Evolutionary conservation across 1,140 invertebrate genomes (phyloP).

Genomic region (Ephestia elutella): DNA sequence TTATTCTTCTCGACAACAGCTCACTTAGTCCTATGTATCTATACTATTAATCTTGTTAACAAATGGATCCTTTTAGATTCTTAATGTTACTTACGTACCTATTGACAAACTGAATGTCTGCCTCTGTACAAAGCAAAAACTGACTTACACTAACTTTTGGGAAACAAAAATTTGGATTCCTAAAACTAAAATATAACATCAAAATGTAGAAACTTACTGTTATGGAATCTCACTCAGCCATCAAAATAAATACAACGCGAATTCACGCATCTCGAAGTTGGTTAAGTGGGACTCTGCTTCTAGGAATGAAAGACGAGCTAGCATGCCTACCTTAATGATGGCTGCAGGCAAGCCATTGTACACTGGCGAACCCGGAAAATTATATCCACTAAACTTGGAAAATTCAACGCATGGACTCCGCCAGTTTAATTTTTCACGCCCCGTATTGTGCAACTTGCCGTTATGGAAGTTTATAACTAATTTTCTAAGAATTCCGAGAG

Average conservation of each 20-base stretch:
- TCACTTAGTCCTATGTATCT: no score
- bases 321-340: constrained; percentile 11
- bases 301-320: constrained; percentile 9
- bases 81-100: no score
- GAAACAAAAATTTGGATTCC: no score
- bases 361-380: constrained; percentile 5
- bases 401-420: constrained; percentile 7
- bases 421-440: constrained; percentile 7
- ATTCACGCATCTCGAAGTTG: background rate
- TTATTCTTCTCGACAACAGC: background rate
- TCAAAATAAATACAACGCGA: background rate
- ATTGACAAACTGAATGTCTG: no score
- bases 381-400: constrained; percentile 10
- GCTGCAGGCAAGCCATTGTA: constrained; percentile 6
- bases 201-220: no score
- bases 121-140: no score
- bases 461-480: constrained; percentile 6
- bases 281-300: background rate
- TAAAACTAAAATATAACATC: no score
- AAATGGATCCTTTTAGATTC: no score
- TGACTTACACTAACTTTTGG: no score
- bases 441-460: constrained; percentile 5
- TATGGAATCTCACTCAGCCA: background rate
- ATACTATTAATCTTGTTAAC: no score
- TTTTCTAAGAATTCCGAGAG: background rate